Evolutionary conservation across 2,113 vertebrate genomes (phyloP).

Genomic region (Carlito syrichta): DNA sequence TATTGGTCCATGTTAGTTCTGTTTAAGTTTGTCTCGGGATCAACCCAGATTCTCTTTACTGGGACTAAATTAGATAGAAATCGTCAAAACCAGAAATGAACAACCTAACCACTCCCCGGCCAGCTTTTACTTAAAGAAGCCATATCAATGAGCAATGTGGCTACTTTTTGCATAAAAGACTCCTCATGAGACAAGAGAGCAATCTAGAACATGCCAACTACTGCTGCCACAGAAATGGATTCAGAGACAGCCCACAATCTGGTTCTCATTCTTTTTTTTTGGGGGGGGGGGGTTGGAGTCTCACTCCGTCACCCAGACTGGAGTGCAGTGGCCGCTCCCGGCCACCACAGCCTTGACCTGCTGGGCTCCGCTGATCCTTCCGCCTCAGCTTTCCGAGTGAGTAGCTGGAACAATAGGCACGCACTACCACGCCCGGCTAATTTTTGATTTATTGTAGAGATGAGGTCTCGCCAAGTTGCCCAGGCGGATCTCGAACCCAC

Average conservation of each 20-base stretch:
- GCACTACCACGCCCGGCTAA: too few species aligned
- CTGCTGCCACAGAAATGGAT: not conserved
- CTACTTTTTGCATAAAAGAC: slow-evolving; percentile 35
- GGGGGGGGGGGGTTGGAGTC: too few species aligned
- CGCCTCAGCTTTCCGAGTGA: too few species aligned
- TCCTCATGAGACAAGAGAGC: not conserved
- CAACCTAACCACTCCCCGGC: not conserved
- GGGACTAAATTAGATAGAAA: slow-evolving; percentile 25
- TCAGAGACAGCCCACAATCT: not conserved
- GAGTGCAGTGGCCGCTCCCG: too few species aligned
- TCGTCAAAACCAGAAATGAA: slow-evolving; percentile 5
- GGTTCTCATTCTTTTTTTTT: not conserved
- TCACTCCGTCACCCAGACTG: too few species aligned
- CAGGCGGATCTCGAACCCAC: too few species aligned
- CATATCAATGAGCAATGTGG: not conserved
- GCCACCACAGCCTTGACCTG: too few species aligned
- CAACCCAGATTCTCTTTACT: slow-evolving; percentile 28
- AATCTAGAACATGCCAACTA: not conserved
- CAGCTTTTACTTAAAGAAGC: slow-evolving; percentile 6
- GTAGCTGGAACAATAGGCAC: too few species aligned
- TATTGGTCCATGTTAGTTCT: slow-evolving; percentile 1
- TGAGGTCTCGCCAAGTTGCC: too few species aligned
- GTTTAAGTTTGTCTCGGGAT: not conserved
- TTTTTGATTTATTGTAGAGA: too few species aligned
- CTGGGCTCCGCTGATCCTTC: too few species aligned